Evolutionary conservation across 2,797 vertebrate genomes (phyloP).

Genomic region (Ataeniobius toweri): DNA sequence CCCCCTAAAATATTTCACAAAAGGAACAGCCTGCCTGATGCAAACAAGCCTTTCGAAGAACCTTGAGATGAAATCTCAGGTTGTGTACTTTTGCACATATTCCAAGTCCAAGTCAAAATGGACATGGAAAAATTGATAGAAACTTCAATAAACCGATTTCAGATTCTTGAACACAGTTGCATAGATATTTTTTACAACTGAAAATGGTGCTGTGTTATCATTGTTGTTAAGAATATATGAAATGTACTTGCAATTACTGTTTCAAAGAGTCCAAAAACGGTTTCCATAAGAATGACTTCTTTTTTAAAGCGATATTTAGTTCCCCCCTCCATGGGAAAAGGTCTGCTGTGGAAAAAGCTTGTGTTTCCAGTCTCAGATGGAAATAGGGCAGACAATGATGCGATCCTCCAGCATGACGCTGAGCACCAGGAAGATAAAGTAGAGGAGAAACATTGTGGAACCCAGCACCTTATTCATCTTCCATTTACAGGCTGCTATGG

Average conservation of each 20-base stretch:
- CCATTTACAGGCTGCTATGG: constrained; percentile 92
- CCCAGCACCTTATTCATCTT: constrained; percentile 95
- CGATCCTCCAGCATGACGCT: constrained; percentile 96
- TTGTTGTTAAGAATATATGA: not conserved
- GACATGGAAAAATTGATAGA: not conserved
- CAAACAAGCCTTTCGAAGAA: not conserved
- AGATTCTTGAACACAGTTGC: not conserved
- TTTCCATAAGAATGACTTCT: not conserved
- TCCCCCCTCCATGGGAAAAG: not conserved
- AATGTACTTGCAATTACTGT: not conserved
- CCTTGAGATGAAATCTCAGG: not conserved
- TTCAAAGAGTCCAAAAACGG: not conserved
- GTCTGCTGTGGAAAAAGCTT: not conserved
- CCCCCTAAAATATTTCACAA: not conserved
- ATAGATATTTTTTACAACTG: not conserved
- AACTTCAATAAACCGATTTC: not conserved
- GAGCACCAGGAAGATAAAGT: constrained; percentile 94
- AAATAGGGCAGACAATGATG: constrained; percentile 91
- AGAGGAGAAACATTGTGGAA: constrained; percentile 92
- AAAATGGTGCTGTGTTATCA: not conserved
- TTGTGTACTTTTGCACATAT: not conserved
- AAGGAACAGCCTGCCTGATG: not conserved
- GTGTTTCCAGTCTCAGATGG: constrained; percentile 80
- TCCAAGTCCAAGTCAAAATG: not conserved
- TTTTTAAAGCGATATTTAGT: not conserved